Evolutionary conservation across 2,888 invertebrate species (phyloP), one percentile per base, ranked within the genome.

Genomic region (Lithophane ornitopus): DNA sequence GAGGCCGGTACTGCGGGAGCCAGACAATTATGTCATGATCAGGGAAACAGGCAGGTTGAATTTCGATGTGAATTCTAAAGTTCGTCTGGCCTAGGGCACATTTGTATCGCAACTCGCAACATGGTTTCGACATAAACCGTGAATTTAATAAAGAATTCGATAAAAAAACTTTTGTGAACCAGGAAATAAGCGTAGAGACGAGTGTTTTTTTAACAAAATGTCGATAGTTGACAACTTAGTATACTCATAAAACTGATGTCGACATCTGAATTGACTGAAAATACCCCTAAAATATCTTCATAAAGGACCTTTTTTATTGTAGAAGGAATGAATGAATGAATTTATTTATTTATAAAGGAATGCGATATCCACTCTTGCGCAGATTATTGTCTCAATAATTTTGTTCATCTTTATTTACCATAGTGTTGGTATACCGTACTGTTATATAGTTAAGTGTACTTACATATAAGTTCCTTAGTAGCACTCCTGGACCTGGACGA

Each of bases 401-500:
- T 19, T 28, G 3, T 28, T 16, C 8, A 56, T 26, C 26, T 58
- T 58, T 39, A n/a, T 62, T 39, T 22, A 61, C 7, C 34, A 61
- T 34, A 22, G 19, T 46, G 9, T 39, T 39, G 8, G 4, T 44
- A 22, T 8, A 46, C 12, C 2, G 2, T 28, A 28, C 2, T 28
- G 4, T 28, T 14, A 2, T 9, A n/a, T 22, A 65, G 3, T 22
- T 22, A 28, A 19, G 7, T 59, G 14, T 92, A 97, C 97, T 97
- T 97, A 98, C 98, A 96, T 90, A 98, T 97, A 86, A 99, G 95
- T 96, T 99, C 99, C 96, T 99, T 99, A 3, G 99, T 99, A 52
- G 98, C 97, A 92, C 98, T 99, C 89, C 99, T 97, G 49, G 99
- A 99, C 93, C 99, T 97, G 3, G 98, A 98, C 1, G 98, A 98